A percentile compares a stretch with the other conserved stretches of the same genome.
These are phyloP conservation scores for Anthopleura sola DNA, from an alignment of 64 coral and sea anemone species.

Conservation along the genomic window DNA sequence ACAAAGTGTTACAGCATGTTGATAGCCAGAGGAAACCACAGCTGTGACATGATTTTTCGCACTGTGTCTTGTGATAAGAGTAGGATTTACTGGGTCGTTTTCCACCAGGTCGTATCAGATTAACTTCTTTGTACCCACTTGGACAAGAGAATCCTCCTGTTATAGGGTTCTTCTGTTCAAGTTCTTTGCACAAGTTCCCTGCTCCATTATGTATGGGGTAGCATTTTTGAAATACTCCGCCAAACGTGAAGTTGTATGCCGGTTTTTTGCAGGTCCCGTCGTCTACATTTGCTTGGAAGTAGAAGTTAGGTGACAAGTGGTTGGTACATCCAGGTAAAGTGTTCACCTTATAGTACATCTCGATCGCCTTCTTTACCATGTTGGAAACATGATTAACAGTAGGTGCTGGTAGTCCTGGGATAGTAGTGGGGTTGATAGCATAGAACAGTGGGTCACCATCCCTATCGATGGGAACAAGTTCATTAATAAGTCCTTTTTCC, in stretches of 20 bases:
- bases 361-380: constrained; percentile 50
- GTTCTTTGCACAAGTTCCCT: constrained; percentile 48
- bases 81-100: constrained; percentile 25
- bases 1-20: constrained; percentile 44
- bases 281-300: constrained; percentile 59
- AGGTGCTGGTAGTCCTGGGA: constrained; percentile 44
- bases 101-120: constrained; percentile 17
- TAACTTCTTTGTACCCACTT: constrained; percentile 18
- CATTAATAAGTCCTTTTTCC: constrained; percentile 57
- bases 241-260: constrained; percentile 67
- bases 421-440: constrained; percentile 40
- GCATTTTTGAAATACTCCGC: constrained; percentile 61
- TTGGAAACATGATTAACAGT: constrained; percentile 36
- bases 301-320: constrained; percentile 41
- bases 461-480: constrained; percentile 64
- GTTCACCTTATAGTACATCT: constrained; percentile 66
- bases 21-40: constrained; percentile 60
- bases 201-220: constrained; percentile 13
- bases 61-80: constrained; percentile 65
- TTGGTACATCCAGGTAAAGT: constrained; percentile 64
- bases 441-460: constrained; percentile 72
- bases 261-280: constrained; percentile 52
- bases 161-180: constrained; percentile 60
- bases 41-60: constrained; percentile 19
- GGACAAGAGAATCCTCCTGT: constrained; percentile 41